Evolutionary conservation across 2,888 invertebrate species (phyloP).

Genomic region (Aelia acuminata): DNA sequence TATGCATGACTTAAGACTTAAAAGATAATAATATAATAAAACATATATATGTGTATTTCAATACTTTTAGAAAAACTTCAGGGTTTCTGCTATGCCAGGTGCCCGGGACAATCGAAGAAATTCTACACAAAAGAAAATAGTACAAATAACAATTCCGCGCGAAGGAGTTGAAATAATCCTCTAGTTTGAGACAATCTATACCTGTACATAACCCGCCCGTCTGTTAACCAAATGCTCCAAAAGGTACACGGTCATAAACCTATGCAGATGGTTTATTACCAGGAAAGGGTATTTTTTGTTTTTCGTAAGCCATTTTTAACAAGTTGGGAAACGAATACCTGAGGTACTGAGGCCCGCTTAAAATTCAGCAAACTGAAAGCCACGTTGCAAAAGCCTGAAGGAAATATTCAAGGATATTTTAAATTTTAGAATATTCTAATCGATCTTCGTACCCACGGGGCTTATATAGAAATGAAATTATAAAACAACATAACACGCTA

Average conservation of each 20-base stretch:
- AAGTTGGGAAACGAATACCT: background rate
- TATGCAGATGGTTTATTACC: background rate
- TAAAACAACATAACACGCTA: too few species aligned
- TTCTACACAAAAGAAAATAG: background rate
- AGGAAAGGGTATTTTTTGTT: background rate
- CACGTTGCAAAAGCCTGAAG: too few species aligned
- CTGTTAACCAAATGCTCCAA: background rate
- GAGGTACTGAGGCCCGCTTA: too few species aligned
- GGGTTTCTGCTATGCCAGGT: background rate
- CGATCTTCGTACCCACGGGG: too few species aligned
- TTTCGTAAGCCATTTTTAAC: background rate
- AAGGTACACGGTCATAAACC: background rate
- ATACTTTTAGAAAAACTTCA: too few species aligned
- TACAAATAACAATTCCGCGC: background rate
- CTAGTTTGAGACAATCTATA: background rate
- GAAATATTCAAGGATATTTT: too few species aligned
- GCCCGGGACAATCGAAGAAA: background rate
- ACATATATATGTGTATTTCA: too few species aligned
- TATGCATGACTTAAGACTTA: too few species aligned
- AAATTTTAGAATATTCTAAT: too few species aligned
- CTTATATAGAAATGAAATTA: too few species aligned
- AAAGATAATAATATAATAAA: too few species aligned
- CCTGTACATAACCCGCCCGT: background rate
- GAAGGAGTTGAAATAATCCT: background rate
- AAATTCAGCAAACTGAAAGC: too few species aligned